phyloP scores from a whole-genome alignment of 2,797 vertebrate genomes.

The Yasuhikotakia modesta region DNA sequence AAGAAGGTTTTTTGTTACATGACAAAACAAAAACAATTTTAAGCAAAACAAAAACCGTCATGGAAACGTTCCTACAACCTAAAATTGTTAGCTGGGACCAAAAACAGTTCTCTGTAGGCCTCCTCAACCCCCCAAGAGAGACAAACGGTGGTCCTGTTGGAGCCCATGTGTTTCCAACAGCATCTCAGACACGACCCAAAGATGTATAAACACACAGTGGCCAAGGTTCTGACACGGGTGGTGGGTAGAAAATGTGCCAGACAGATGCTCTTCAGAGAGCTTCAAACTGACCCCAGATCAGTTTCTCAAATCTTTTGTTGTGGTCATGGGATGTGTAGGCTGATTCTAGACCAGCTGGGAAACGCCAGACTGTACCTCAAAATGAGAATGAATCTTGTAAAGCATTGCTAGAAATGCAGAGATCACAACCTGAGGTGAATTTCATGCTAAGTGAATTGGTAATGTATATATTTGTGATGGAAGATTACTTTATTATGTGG shows the following conservation, averaged over 20 bases:
- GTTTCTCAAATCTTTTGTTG: slow-evolving; percentile 2
- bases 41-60: no score
- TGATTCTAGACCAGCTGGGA: slow-evolving; percentile 2
- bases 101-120: background rate
- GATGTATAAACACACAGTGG: slow-evolving; percentile 66
- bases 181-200: slow-evolving; percentile 35
- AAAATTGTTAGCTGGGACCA: background rate
- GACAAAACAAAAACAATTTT: no score
- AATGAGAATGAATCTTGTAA: background rate
- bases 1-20: no score
- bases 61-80: no score
- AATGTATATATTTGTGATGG: slow-evolving; percentile 2
- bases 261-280: slow-evolving; percentile 56
- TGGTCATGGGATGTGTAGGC: slow-evolving; percentile 16
- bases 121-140: background rate
- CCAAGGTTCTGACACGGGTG: slow-evolving; percentile 23
- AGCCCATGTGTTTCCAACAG: slow-evolving; percentile 54
- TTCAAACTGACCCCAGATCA: background rate
- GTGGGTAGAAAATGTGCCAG: slow-evolving; percentile 50
- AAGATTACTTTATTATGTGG: background rate
- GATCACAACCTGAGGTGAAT: slow-evolving; percentile 22
- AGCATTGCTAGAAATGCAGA: background rate
- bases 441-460: background rate
- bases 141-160: slow-evolving; percentile 37
- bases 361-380: slow-evolving; percentile 1